Base-by-base conservation (phyloP, 1,140 invertebrate genomes). In the Drosophila setifemur region DNA sequence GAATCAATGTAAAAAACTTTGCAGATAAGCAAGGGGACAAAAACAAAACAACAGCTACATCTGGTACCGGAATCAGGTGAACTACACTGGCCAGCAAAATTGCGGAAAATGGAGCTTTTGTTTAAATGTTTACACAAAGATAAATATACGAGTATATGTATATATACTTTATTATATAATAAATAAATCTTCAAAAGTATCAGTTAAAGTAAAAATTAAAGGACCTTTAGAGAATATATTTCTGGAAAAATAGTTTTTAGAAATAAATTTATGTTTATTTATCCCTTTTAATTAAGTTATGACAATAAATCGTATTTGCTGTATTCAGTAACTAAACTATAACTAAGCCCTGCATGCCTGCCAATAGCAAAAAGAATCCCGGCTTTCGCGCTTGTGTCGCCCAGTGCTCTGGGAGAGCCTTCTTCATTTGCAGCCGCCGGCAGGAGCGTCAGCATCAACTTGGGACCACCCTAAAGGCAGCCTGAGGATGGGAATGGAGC, bases 1-100 rank as follows among this genome's bases (percentile, higher is more conserved):
- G 60, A 63, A 75, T 86, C 81, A 85, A 79, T 85, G 74, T 73
- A 60, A 86, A n/a, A 79, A 79, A 72, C 81, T 86, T 73, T 48
- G 57, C 25, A 26, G 31, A 64, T 61, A 74, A 42, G 37, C 53
- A 37, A 53, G 63, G 35, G 18, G 54, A 60, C 33, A 44, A 73
- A 61, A 70, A 44, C 16, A 54, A 23, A 25, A 61, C 58, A 54
- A 21, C 58, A 52, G 44, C 48, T 43, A 54, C 31, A 58, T 29
- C 42, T 35, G 39, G 40, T 23, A 54, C 47, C 58, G 58, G 47
- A 16, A 81, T 85, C 78, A 78, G 74, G 85, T 81, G 74, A 64
- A 81, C 47, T 64, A 73, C 64, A 76, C 74, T 68, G 37, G 4
- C 1, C 67, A 45, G 16, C 43, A 50, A 23, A 3, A 6, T 12